Base-by-base conservation (phyloP, 2,113 vertebrate species). In the Pica pica region DNA sequence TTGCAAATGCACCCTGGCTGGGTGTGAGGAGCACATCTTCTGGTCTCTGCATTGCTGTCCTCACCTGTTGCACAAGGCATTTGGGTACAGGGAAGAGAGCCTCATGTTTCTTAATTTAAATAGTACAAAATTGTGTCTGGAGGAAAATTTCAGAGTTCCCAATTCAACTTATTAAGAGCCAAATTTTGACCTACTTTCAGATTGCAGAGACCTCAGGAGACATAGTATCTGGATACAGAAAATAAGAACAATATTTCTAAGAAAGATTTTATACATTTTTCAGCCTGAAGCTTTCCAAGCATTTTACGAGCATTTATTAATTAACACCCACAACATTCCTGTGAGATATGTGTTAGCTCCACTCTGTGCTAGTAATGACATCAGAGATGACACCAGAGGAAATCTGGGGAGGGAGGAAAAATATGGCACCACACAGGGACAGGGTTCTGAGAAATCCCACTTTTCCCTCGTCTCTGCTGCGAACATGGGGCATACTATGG, bases 101-200 rank as follows among this genome's bases (percentile, higher is more conserved):
- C 35, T 73, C 20, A n/a, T 4, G 4, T 83, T 77, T 93, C 67
- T 86, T 74, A 68, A 81, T 87, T 89, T 92, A 86, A 83, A 39
- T 24, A 49, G 19, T 70, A 84, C n/a, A 75, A 89, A 92, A 92
- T 6, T 74, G n/a, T 87, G 42, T 94, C 93, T 88, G 69, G 76
- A 96, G 89, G 65, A 94, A 83, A 90, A 89, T 87, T 93, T 88
- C 44, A 77, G 87, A 84, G 71, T 27, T 96, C 83, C 77, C 77
- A 87, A 57, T 22, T 91, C 49, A 69, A n/a, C 70, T 94, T 91
- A 95, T 69, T 89, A 90, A 91, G 19, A 90, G 82, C 4, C 0
- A 3, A 76, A 57, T 94, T 94, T 88, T 96, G 96, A 94, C 96
- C 96, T 95, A 94, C 81, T 97, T 97, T 89, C 64, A 76, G 92